Evolutionary conservation across 2,888 invertebrate species (phyloP).

Genomic region (Sinhomidia bicolor): DNA sequence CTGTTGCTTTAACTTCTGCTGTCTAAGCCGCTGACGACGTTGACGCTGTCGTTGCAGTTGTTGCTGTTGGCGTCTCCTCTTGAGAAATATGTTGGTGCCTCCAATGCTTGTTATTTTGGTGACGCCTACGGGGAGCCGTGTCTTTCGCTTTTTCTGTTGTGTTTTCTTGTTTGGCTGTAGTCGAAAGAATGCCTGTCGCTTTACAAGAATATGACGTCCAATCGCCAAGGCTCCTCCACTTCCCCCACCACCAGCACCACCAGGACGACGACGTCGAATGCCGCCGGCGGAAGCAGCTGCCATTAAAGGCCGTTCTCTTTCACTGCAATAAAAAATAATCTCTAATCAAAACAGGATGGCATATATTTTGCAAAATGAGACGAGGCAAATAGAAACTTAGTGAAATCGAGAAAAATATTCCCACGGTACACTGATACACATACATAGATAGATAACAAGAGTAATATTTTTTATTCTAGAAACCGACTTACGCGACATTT

Average conservation of each 20-base stretch:
- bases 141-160: background rate
- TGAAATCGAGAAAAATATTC: slow-evolving; percentile 54
- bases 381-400: background rate
- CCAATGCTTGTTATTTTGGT: background rate
- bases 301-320: slow-evolving; percentile 51
- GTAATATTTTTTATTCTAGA: slow-evolving; percentile 38
- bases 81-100: background rate
- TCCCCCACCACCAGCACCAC: background rate
- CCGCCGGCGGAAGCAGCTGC: slow-evolving; percentile 17
- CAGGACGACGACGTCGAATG: slow-evolving; percentile 60
- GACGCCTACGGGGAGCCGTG: background rate
- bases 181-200: slow-evolving; percentile 61
- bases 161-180: background rate
- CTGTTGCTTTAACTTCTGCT: slow-evolving; percentile 44
- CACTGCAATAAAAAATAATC: slow-evolving; percentile 42
- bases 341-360: too few relatives aligned
- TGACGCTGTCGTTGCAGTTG: slow-evolving; percentile 36
- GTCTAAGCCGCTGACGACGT: slow-evolving; percentile 41
- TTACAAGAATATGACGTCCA: background rate
- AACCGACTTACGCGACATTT: slow-evolving; percentile 77
- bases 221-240: background rate
- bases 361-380: background rate
- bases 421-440: slow-evolving; percentile 31
- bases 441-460: background rate
- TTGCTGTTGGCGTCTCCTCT: slow-evolving; percentile 35